These are phyloP conservation scores for Oreonectes daqikongensis DNA, from an alignment of 2,797 vertebrate species.

Conservation along the genomic window DNA sequence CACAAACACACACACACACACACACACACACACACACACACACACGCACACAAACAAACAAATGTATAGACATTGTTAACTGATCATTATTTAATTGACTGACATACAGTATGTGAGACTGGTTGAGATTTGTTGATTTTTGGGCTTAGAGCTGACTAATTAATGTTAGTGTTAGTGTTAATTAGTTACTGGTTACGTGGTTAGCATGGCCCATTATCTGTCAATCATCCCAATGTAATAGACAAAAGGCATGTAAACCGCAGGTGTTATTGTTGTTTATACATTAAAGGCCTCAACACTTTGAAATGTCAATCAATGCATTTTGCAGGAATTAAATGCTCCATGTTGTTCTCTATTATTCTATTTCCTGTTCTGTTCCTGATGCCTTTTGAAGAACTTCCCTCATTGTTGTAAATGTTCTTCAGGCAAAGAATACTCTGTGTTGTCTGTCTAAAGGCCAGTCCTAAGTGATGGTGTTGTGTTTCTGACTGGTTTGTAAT, in stretches of 20 bases:
- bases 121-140: slow-evolving; percentile 8
- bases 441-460: neutral
- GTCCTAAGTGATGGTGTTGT: neutral
- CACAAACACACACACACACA: neutral
- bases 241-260: neutral
- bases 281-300: neutral
- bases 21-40: neutral
- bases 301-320: neutral
- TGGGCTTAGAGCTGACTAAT: neutral
- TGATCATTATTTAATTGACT: neutral
- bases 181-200: neutral
- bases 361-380: neutral
- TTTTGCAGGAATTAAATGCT: neutral
- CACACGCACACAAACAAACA: no score
- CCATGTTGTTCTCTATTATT: neutral
- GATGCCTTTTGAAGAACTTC: neutral
- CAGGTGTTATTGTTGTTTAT: slow-evolving; percentile 7
- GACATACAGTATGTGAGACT: neutral
- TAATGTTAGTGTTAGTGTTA: neutral
- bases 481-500: neutral
- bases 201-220: slow-evolving; percentile 12
- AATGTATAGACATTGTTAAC: no score
- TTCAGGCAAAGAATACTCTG: neutral
- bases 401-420: neutral
- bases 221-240: neutral